These are phyloP conservation scores for Akabosia matsudoensis DNA, from an alignment of 1,140 invertebrate genomes.

Conservation along the genomic window DNA sequence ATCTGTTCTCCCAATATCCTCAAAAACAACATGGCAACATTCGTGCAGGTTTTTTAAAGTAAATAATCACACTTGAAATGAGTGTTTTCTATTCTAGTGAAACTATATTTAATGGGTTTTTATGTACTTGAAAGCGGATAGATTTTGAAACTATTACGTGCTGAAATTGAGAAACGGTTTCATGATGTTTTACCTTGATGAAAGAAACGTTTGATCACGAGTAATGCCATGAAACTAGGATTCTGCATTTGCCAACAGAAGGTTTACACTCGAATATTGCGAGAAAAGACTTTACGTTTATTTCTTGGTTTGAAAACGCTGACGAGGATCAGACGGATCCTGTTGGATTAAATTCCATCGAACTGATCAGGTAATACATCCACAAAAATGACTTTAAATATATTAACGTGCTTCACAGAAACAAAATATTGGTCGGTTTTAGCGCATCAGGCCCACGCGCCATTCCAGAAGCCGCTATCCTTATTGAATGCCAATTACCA, in stretches of 20 bases:
- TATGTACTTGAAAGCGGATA: constrained; percentile 72
- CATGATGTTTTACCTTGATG: constrained; percentile 57
- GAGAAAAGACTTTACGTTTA: constrained; percentile 98
- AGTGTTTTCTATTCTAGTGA: no score
- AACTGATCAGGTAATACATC: constrained; percentile 86
- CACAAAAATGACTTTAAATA: no score
- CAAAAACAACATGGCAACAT: no score
- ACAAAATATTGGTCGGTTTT: no score
- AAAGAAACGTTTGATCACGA: constrained; percentile 89
- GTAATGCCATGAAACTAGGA: constrained; percentile 80
- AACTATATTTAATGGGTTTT: no score
- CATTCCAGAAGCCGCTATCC: no score
- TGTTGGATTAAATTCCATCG: constrained; percentile 92
- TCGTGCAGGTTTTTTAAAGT: no score
- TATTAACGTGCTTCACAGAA: no score
- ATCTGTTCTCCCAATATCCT: no score
- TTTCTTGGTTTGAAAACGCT: constrained; percentile 99
- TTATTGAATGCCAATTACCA: no score
- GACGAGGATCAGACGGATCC: constrained; percentile 99
- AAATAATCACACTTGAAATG: no score
- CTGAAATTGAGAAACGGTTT: constrained; percentile 53
- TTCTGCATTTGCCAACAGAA: constrained; percentile 92
- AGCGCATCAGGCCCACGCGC: no score
- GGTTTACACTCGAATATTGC: constrained; percentile 98
- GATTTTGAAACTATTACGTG: constrained; percentile 74